A percentile compares a stretch with the other conserved stretches of the same genome.
Conservation (phyloP, 2,797 vertebrate species). For the Lepus townsendii region DNA sequence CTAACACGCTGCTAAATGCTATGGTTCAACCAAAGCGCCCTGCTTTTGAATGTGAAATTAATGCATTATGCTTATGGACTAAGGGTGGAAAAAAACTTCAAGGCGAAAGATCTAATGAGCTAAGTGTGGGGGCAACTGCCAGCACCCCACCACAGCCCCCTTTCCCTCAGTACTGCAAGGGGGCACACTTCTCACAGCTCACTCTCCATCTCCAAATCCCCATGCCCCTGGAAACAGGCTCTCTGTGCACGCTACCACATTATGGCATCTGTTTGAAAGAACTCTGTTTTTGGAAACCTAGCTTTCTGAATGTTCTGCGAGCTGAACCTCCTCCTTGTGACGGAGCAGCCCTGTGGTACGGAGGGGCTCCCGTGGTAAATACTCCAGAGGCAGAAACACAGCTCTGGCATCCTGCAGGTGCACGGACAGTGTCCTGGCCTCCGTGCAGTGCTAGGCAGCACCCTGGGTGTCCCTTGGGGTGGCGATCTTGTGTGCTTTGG, state of each 20-base stretch:
- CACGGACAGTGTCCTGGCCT: background rate
- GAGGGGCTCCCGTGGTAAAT: background rate
- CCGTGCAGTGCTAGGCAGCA: background rate
- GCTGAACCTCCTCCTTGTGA: background rate
- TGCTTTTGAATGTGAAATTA: constrained; percentile 26
- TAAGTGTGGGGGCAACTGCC: background rate
- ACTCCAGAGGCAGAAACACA: background rate
- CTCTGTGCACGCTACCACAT: constrained; percentile 47
- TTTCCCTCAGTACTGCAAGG: constrained; percentile 45
- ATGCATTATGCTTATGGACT: background rate
- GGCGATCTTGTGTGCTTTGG: background rate
- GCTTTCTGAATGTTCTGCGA: constrained; percentile 38
- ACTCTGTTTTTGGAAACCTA: constrained; percentile 30
- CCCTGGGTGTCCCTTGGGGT: background rate
- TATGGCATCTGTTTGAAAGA: background rate
- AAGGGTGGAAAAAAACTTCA: constrained; percentile 46
- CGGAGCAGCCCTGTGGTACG: background rate
- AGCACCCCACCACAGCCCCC: background rate
- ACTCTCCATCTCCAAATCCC: constrained; percentile 49
- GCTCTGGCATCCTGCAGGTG: background rate
- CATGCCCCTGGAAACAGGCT: constrained; percentile 32
- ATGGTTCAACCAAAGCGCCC: background rate
- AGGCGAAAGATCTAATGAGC: constrained; percentile 52
- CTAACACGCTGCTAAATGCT: constrained; percentile 10
- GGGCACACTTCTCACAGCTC: constrained; percentile 5